Conservation (phyloP, 2,888 invertebrate genomes). For the Drosophila pegasa region DNA sequence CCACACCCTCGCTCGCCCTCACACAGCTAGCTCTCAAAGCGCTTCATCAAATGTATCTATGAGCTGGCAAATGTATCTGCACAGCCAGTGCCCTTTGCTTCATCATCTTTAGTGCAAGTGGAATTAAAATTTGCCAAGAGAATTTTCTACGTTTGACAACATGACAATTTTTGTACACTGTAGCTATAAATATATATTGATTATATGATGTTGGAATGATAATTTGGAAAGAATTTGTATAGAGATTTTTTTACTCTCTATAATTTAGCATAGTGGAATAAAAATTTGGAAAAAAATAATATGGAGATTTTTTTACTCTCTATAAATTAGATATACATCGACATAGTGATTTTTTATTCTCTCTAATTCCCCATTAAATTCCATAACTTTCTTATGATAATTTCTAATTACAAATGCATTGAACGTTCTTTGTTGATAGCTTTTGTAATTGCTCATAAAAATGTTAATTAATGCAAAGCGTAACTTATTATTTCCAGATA, state of each 20-base stretch:
- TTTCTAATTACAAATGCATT: not conserved
- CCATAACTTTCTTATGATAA: not conserved
- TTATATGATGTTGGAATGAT: not conserved
- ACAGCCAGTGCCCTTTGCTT: slow-evolving; percentile 47
- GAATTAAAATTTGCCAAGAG: slow-evolving; percentile 33
- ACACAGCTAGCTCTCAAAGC: not conserved
- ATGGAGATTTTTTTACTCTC: too few relatives aligned
- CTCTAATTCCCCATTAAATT: not conserved
- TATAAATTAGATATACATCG: too few relatives aligned
- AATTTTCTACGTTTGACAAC: slow-evolving; percentile 24
- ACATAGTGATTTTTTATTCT: too few relatives aligned
- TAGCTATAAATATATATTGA: not conserved
- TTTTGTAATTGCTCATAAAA: not conserved
- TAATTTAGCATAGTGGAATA: too few relatives aligned
- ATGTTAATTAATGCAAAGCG: slow-evolving; percentile 4
- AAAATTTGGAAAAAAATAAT: too few relatives aligned
- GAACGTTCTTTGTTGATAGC: not conserved
- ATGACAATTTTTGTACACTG: slow-evolving; percentile 25
- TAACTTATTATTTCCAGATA: not conserved
- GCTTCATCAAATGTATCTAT: slow-evolving; percentile 53
- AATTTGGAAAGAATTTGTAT: not conserved
- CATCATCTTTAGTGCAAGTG: slow-evolving; percentile 45
- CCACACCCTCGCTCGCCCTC: not conserved
- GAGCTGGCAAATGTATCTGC: slow-evolving; percentile 45
- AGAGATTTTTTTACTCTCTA: too few relatives aligned